Conservation (phyloP, 2,888 invertebrate genomes). For the Labia minor region DNA sequence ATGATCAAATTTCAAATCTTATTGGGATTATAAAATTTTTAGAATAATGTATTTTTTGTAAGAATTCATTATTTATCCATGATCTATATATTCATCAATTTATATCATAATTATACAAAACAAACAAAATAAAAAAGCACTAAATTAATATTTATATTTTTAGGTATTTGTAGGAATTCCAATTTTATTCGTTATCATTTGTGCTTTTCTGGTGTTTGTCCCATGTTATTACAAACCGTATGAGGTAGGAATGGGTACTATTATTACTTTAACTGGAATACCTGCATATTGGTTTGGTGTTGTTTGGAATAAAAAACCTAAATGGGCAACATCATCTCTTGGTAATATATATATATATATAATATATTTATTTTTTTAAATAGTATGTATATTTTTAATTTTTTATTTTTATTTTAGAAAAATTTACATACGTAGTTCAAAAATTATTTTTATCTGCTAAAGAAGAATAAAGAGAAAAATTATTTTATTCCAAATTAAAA, state of each 20-base stretch:
- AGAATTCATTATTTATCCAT: no score
- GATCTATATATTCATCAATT: no score
- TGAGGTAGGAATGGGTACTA: conserved; percentile 65
- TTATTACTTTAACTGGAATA: conserved; percentile 71
- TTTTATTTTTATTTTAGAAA: conserved; percentile 41
- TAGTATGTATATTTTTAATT: conserved; percentile 3
- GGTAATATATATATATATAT: conserved; percentile 40
- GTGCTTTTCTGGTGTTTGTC: conserved; percentile 65
- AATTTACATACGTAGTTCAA: conserved; percentile 51
- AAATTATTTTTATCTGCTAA: conserved; percentile 66
- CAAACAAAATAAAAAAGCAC: no score
- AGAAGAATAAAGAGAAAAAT: conserved; percentile 62
- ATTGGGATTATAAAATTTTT: no score
- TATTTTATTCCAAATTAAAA: no score
- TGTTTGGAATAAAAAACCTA: conserved; percentile 53
- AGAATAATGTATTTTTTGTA: no score
- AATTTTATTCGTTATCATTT: conserved; percentile 61
- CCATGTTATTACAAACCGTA: conserved; percentile 68
- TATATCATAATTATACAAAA: no score
- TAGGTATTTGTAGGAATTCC: conserved; percentile 67
- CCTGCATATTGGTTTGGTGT: conserved; percentile 71
- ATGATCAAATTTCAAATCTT: no score
- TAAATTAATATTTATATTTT: no score
- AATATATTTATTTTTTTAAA: neutral
- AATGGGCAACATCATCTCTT: conserved; percentile 45